These are phyloP conservation scores for Crotalus viridis DNA, from an alignment of 2,113 vertebrate species.

Conservation along the genomic window DNA sequence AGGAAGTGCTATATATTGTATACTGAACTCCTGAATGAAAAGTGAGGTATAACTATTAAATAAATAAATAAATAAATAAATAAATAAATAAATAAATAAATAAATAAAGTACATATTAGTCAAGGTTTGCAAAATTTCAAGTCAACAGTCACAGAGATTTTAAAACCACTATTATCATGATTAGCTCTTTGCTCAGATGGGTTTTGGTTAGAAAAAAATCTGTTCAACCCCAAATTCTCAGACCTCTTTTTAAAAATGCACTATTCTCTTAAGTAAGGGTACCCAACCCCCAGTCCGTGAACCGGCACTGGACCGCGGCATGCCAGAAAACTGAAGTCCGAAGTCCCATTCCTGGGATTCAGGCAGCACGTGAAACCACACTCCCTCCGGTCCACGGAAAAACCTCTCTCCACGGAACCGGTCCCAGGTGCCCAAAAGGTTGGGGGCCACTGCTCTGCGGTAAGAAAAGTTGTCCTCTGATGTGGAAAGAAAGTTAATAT, in stretches of 20 bases:
- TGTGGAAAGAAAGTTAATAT: background rate
- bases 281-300: no score
- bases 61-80: no score
- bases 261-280: background rate
- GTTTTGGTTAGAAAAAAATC: no score
- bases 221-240: background rate
- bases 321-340: no score
- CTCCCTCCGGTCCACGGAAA: no score
- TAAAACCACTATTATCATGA: background rate
- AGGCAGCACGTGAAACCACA: no score
- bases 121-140: background rate
- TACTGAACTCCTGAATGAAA: background rate
- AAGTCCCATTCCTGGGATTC: no score
- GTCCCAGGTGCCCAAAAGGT: no score
- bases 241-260: background rate
- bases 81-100: background rate
- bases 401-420: no score
- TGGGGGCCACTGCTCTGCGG: no score
- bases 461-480: background rate
- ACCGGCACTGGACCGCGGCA: no score
- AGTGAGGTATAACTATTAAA: background rate
- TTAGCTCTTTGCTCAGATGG: background rate
- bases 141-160: background rate
- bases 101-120: background rate
- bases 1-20: background rate